A percentile compares a stretch with the other conserved stretches of the same genome.
phyloP scores from a whole-genome alignment of 2,797 vertebrate species.

The Eulemur coronatus region DNA sequence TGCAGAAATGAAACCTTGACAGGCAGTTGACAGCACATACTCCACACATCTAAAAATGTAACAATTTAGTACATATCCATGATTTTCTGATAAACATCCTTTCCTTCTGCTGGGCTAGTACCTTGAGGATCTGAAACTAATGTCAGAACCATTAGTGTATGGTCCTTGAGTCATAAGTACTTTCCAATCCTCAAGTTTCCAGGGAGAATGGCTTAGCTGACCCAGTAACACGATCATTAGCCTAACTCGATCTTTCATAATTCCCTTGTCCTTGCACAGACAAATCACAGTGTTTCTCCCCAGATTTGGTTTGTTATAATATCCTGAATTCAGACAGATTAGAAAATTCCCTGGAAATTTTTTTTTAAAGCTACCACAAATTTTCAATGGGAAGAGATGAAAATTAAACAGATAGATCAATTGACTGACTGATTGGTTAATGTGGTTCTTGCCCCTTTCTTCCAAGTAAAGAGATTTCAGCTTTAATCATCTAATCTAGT shows the following conservation, averaged over 20 bases:
- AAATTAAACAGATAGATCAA: not conserved
- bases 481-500: constrained; percentile 7
- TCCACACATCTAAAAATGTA: not conserved
- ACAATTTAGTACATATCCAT: not conserved
- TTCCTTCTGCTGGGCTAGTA: not conserved
- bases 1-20: constrained; percentile 18
- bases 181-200: not conserved
- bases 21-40: constrained; percentile 26
- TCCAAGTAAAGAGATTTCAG: not conserved
- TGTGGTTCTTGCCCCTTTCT: not conserved
- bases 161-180: not conserved
- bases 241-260: not conserved
- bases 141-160: not conserved
- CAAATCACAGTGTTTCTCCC: not conserved
- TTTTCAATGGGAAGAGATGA: not conserved
- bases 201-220: not conserved
- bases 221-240: not conserved
- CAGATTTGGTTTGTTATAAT: not conserved
- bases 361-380: not conserved
- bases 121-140: constrained; percentile 28
- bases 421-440: not conserved
- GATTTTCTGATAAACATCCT: constrained; percentile 27
- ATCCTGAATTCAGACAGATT: constrained; percentile 10
- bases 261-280: not conserved
- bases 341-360: constrained; percentile 1